phyloP scores from a whole-genome alignment of 2,888 invertebrate species.

The Apantesis nais region DNA sequence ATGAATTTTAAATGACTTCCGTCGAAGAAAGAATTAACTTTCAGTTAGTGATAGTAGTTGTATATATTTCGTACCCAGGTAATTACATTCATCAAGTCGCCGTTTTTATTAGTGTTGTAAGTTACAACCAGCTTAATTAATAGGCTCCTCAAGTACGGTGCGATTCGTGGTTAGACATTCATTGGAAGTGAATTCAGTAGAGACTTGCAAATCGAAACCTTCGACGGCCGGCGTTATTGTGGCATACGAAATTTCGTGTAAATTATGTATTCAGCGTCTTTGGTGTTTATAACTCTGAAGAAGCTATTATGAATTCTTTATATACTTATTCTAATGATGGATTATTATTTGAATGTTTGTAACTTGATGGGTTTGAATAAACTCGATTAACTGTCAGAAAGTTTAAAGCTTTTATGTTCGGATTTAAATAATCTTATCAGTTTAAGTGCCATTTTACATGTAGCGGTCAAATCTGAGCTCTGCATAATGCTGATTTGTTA shows the following conservation, averaged over 20 bases:
- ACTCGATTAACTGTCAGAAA: neutral
- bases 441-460: neutral
- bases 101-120: constrained; percentile 18
- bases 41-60: constrained; percentile 16
- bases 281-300: neutral
- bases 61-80: neutral
- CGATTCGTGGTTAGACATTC: constrained; percentile 24
- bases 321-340: neutral
- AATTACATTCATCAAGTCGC: neutral
- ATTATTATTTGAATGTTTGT: neutral
- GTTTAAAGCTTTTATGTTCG: neutral
- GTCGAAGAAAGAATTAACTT: constrained; percentile 18
- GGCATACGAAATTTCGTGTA: constrained; percentile 27
- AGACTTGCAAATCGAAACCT: constrained; percentile 26
- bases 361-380: neutral
- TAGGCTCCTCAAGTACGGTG: constrained; percentile 19
- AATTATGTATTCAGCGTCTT: constrained; percentile 7
- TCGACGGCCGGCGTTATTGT: constrained; percentile 16
- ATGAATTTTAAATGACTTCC: neutral
- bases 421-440: neutral
- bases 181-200: constrained; percentile 29
- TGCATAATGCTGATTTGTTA: neutral
- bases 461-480: neutral
- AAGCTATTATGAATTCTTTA: neutral
- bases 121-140: constrained; percentile 34